Conservation (phyloP, 2,888 invertebrate species). For the Diabrotica balteata region DNA sequence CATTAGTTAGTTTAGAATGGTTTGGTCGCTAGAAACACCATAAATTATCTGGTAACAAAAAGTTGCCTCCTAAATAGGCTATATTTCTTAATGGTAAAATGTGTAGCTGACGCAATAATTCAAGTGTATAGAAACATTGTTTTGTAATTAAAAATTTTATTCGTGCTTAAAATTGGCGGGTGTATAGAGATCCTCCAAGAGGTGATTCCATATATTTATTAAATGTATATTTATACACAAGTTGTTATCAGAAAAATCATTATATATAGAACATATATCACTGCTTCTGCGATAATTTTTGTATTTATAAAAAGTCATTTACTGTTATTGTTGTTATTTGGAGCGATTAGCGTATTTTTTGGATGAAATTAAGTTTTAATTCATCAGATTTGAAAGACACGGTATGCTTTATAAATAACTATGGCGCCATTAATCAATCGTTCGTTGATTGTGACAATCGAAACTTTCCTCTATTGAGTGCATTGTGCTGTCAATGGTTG, state of each 20-base stretch:
- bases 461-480: no score
- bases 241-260: conserved; percentile 24
- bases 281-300: conserved; percentile 3
- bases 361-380: no score
- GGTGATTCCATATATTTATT: conserved; percentile 39
- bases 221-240: conserved; percentile 23
- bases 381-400: no score
- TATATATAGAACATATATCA: conserved; percentile 17
- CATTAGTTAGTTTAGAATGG: no score
- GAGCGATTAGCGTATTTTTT: no score
- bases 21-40: no score
- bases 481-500: no score
- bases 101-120: conserved; percentile 63
- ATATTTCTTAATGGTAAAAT: conserved; percentile 50
- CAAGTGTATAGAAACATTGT: conserved; percentile 54
- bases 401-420: no score
- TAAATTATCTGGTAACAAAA: no score
- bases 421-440: no score
- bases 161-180: conserved; percentile 29
- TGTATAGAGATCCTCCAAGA: conserved; percentile 30
- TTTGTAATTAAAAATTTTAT: conserved; percentile 34
- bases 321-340: conserved; percentile 1
- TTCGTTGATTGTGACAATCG: no score
- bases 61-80: conserved; percentile 6
- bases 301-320: conserved; percentile 3